phyloP scores from a whole-genome alignment of 2,797 vertebrate genomes.

The Otolemur crassicaudatus region DNA sequence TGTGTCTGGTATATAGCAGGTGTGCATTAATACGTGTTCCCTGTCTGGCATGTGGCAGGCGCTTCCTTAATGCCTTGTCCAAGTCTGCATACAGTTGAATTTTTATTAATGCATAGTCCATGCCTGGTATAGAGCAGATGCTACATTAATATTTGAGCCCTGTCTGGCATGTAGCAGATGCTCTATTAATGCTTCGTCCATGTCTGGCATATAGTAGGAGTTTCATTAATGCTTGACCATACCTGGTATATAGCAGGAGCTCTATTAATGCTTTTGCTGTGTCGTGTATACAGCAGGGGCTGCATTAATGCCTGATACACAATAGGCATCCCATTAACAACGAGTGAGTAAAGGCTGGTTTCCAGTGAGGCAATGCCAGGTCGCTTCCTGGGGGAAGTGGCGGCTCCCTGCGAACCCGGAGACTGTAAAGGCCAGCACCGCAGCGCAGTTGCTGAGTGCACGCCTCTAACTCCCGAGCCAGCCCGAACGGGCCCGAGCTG shows the following conservation, averaged over 20 bases:
- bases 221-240: background rate
- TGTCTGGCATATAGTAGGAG: too few relatives aligned
- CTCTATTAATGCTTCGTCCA: too few relatives aligned
- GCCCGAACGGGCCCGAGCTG: background rate
- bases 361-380: background rate
- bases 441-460: fast-evolving
- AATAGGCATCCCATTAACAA: background rate
- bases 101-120: background rate
- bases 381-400: background rate
- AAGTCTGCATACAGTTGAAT: background rate
- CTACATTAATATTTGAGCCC: background rate
- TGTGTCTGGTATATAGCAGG: background rate
- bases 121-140: too few relatives aligned
- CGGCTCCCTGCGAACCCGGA: background rate
- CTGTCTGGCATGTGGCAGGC: background rate
- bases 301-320: background rate
- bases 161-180: background rate
- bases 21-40: background rate
- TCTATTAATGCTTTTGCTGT: background rate
- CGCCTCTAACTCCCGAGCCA: fast-evolving
- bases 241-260: background rate
- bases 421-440: fast-evolving
- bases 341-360: background rate
- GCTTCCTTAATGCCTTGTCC: background rate
- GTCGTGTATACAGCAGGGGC: background rate